Base-by-base conservation (phyloP, 2,113 vertebrate species). In the Alosa alosa region DNA sequence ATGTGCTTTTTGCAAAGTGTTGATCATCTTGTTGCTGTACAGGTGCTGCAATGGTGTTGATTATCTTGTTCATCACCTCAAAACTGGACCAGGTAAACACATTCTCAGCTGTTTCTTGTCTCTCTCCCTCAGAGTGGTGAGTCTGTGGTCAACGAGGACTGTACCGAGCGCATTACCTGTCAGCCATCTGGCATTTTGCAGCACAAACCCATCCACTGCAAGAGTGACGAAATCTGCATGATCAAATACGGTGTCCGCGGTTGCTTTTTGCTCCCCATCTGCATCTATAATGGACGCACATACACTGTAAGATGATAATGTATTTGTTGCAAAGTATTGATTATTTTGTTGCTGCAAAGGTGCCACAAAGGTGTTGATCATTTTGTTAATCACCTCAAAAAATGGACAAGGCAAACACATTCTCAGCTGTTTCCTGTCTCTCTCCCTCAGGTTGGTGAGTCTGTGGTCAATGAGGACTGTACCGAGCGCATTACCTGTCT, bases 391-490 rank as follows among this genome's bases (percentile, higher is more conserved):
- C n/a, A 72, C 25, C 64, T 9, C 13, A 44, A 44, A 44, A 1
- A 31, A 0, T 72, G 9, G 25, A 72, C 25, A 9, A 25, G 64
- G 64, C 3, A 72, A 72, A 11, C n/a, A n/a, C n/a, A 72, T 57
- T 18, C 20, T 39, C 57, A 31, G 46, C 11, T 78, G 44, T 41
- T 22, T 2, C 31, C 64, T 44, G 41, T 72, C n/a, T 72, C n/a
- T 72, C 17, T 52, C 50, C 50, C 13, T 41, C 89, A 93, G 92
- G 8, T 90, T 52, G 86, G 90, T 64, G 78, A 91, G 72, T 18
- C 85, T 3, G 0, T 92, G 22, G 84, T 92, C 49, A 87, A 87
- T 18, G 87, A 90, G 1, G 44, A 89, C 82, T 93, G 92, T 72
- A 81, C 64, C 8, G 81, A 46, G 39, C 84, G 82, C 11, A 75